phyloP scores from a whole-genome alignment of 2,113 vertebrate genomes.

The Mugil cephalus region DNA sequence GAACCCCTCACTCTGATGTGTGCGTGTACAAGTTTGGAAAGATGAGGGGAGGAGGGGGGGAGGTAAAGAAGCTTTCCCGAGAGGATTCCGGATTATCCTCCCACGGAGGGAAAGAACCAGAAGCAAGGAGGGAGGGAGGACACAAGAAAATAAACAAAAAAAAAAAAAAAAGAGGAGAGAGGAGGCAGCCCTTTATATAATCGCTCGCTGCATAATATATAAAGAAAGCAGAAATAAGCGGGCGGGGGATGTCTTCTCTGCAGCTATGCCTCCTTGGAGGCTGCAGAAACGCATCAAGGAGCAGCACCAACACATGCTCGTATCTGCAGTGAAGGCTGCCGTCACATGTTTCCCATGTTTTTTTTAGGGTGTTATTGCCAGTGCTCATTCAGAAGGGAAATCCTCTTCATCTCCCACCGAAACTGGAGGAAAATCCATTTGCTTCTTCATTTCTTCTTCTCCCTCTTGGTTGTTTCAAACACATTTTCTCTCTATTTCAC shows the following conservation, averaged over 20 bases:
- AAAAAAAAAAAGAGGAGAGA: constrained; percentile 24
- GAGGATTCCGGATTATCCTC: constrained; percentile 72
- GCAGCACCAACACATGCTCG: constrained; percentile 11
- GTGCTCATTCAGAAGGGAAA: constrained; percentile 11
- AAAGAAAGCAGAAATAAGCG: constrained; percentile 65
- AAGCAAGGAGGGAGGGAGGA: constrained; percentile 54
- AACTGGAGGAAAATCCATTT: constrained; percentile 17
- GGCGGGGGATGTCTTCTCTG: constrained; percentile 56
- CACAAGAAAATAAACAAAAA: constrained; percentile 16
- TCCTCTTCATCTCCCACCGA: constrained; percentile 31
- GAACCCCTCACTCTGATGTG: constrained; percentile 23
- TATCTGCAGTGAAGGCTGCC: constrained; percentile 21
- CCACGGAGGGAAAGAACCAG: constrained; percentile 70
- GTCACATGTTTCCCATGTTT: constrained; percentile 13
- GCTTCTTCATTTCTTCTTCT: constrained; percentile 6
- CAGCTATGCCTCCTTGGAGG: constrained; percentile 51
- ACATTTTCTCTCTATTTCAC: not conserved
- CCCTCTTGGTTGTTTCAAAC: not conserved
- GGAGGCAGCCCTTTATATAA: constrained; percentile 76
- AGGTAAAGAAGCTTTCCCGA: constrained; percentile 46
- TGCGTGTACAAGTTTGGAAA: constrained; percentile 5
- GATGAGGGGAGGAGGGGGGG: constrained; percentile 48
- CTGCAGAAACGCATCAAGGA: constrained; percentile 41
- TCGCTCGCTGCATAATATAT: constrained; percentile 72
- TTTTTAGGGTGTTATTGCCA: not conserved